A percentile compares a stretch with the other conserved stretches of the same genome.
Evolutionary conservation across 2,888 invertebrate species (phyloP).

Genomic region (Watsonalla binaria): DNA sequence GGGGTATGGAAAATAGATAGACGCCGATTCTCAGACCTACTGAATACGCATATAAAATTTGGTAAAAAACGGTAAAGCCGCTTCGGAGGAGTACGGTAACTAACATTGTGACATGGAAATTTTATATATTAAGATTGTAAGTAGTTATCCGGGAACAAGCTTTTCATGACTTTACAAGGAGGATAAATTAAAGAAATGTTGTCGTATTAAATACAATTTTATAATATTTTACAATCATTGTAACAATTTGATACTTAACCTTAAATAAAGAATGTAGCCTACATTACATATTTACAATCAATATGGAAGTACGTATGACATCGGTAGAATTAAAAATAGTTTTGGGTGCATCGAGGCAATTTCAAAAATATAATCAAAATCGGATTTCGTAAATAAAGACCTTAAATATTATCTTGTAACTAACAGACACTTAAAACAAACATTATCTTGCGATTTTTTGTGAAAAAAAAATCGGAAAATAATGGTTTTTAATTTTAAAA

Average conservation of each 20-base stretch:
- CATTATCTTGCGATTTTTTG: neutral
- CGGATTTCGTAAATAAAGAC: neutral
- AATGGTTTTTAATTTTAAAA: neutral
- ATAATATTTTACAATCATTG: conserved; percentile 24
- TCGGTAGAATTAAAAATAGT: neutral
- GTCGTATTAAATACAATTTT: conserved; percentile 10
- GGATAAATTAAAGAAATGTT: conserved; percentile 8
- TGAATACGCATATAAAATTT: too few relatives aligned
- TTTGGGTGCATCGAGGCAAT: neutral
- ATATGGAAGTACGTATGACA: neutral
- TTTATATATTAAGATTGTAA: too few relatives aligned
- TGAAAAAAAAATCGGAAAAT: neutral
- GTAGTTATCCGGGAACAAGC: too few relatives aligned
- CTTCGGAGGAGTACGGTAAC: too few relatives aligned
- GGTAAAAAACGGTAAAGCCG: too few relatives aligned
- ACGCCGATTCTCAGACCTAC: too few relatives aligned
- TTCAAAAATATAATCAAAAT: neutral
- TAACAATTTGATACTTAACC: conserved; percentile 20
- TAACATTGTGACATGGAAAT: too few relatives aligned
- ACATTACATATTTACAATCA: neutral
- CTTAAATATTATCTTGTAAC: neutral
- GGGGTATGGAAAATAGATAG: too few relatives aligned
- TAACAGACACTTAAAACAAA: neutral
- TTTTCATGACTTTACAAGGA: neutral
- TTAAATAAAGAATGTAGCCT: neutral